These are phyloP conservation scores for Holacanthella duospinosa DNA, from an alignment of 2,888 invertebrate species.

Conservation along the genomic window DNA sequence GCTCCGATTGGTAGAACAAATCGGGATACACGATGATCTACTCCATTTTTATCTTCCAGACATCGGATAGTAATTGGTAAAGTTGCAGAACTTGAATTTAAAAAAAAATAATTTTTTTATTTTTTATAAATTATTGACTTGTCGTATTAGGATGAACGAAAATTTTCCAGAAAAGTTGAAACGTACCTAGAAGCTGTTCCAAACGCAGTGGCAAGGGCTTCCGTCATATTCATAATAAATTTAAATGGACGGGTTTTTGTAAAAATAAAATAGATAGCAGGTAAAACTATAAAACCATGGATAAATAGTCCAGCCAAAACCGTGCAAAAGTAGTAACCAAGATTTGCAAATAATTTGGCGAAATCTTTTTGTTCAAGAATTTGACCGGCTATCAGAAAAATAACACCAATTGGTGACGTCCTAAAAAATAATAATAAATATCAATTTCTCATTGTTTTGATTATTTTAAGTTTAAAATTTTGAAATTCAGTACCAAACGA, in stretches of 20 bases:
- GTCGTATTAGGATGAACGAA: background rate
- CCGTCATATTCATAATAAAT: slow-evolving; percentile 70
- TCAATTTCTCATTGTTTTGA: no score
- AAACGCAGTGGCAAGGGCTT: slow-evolving; percentile 88
- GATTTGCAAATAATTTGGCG: slow-evolving; percentile 64
- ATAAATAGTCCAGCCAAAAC: slow-evolving; percentile 77
- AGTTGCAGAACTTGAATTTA: background rate
- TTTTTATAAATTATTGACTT: background rate
- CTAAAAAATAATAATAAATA: slow-evolving; percentile 44
- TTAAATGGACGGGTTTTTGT: slow-evolving; percentile 72
- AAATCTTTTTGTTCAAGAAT: slow-evolving; percentile 81
- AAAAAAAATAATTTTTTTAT: no score
- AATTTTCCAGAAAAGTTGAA: background rate
- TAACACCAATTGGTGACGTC: slow-evolving; percentile 78
- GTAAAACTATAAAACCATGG: slow-evolving; percentile 83
- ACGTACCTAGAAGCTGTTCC: slow-evolving; percentile 88
- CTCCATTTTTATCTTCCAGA: background rate
- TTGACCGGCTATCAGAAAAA: slow-evolving; percentile 79
- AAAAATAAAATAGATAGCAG: slow-evolving; percentile 68
- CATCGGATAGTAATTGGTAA: background rate
- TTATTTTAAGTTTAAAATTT: background rate
- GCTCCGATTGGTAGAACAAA: background rate
- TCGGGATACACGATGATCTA: background rate
- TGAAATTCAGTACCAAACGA: slow-evolving; percentile 65
- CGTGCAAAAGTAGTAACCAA: slow-evolving; percentile 87